Conservation (phyloP, 2,113 vertebrate genomes). For the Atrichornis clamosus region DNA sequence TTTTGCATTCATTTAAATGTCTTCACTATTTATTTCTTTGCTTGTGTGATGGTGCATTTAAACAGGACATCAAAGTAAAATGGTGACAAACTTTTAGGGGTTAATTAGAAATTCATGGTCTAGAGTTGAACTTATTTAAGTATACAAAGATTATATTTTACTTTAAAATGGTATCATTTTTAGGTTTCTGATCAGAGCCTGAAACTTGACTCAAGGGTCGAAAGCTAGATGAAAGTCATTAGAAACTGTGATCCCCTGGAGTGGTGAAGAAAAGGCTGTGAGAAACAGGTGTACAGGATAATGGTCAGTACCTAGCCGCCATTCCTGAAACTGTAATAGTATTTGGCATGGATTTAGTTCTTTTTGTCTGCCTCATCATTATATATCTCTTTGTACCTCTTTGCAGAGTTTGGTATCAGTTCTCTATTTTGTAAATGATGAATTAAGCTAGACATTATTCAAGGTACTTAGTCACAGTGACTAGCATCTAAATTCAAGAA, state of each 20-base stretch:
- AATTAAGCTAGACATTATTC: not conserved
- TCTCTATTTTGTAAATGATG: not conserved
- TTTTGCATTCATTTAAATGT: not conserved
- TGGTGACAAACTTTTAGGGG: not conserved
- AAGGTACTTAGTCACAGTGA: not conserved
- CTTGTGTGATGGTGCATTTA: not conserved
- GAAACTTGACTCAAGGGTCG: not conserved
- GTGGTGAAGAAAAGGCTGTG: not conserved
- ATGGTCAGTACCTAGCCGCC: not conserved
- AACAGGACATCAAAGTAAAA: not conserved
- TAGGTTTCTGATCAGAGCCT: not conserved
- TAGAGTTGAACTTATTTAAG: not conserved
- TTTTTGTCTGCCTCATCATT: not conserved
- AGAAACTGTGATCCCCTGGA: not conserved
- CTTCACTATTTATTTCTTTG: not conserved
- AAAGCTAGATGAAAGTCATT: not conserved
- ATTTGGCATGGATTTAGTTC: not conserved
- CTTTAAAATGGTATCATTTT: not conserved
- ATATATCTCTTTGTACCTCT: not conserved
- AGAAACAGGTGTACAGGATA: not conserved
- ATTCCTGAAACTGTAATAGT: not conserved
- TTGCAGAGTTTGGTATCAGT: not conserved
- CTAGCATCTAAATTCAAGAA: conserved; percentile 40
- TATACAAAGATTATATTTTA: not conserved
- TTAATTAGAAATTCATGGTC: not conserved